phyloP scores from a whole-genome alignment of 2,888 invertebrate genomes.

The Carcina quercana region DNA sequence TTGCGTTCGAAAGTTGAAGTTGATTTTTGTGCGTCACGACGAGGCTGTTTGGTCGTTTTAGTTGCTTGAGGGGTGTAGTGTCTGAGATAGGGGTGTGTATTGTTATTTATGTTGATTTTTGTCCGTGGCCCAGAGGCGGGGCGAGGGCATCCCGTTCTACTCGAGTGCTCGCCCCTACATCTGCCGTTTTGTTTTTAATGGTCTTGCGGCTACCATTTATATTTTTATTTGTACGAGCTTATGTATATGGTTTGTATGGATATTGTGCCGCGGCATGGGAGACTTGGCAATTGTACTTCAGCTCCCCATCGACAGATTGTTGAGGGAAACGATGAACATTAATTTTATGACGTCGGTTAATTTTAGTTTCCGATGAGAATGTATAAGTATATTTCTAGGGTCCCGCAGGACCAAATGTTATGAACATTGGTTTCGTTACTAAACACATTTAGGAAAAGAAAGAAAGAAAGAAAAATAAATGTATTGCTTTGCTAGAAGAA shows the following conservation, averaged over 20 bases:
- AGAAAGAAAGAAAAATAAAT: no score
- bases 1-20: conserved; percentile 15
- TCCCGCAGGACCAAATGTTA: no score
- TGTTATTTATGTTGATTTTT: conserved; percentile 74
- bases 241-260: conserved; percentile 30
- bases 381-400: no score
- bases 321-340: conserved; percentile 23
- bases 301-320: conserved; percentile 3
- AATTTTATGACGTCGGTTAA: conserved; percentile 16
- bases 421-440: no score
- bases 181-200: conserved; percentile 66
- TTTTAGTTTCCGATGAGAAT: no score
- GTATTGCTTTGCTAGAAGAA: no score
- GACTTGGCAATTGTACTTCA: conserved; percentile 36
- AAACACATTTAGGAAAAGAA: no score
- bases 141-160: conserved; percentile 57
- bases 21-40: conserved; percentile 14
- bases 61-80: conserved; percentile 38
- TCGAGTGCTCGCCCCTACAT: conserved; percentile 57
- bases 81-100: conserved; percentile 72
- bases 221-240: conserved; percentile 46
- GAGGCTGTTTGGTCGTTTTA: conserved; percentile 26
- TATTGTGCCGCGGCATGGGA: conserved; percentile 38
- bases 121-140: conserved; percentile 62
- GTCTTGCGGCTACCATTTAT: conserved; percentile 47